Evolutionary conservation across 2,797 vertebrate genomes (phyloP).

Genomic region (Austrolebias charrua): DNA sequence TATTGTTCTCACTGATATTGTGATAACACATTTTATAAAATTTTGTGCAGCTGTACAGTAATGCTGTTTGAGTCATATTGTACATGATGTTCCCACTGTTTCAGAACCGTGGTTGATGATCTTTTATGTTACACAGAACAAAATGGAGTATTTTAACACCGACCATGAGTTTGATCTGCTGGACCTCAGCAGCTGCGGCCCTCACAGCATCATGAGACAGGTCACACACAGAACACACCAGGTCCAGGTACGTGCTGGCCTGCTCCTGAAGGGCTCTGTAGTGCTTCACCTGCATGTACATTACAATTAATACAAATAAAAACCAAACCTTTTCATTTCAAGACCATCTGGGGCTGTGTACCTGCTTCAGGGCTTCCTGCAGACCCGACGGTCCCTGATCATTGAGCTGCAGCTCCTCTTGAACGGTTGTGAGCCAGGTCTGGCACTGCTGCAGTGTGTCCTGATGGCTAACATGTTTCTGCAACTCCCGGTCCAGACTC

Average conservation of each 20-base stretch:
- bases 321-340: not conserved
- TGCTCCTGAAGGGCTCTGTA: constrained; percentile 94
- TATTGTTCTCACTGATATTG: too few species aligned
- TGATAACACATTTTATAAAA: too few species aligned
- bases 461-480: constrained; percentile 92
- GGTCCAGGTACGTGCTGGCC: constrained; percentile 93
- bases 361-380: constrained; percentile 91
- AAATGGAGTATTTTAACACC: constrained; percentile 18
- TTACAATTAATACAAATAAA: constrained; percentile 1
- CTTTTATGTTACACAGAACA: not conserved
- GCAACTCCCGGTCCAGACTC: constrained; percentile 93
- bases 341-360: constrained; percentile 36
- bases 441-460: constrained; percentile 94
- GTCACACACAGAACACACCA: constrained; percentile 94
- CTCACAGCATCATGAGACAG: constrained; percentile 88
- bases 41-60: too few species aligned
- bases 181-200: constrained; percentile 88
- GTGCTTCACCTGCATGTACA: constrained; percentile 85
- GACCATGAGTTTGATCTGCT: constrained; percentile 92
- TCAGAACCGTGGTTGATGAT: too few species aligned
- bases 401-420: constrained; percentile 84
- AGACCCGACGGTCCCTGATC: constrained; percentile 85
- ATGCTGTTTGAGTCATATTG: too few species aligned
- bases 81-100: too few species aligned
- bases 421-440: constrained; percentile 88